Base-by-base conservation (phyloP, 2,797 vertebrate genomes). In the Ctenopoma kingsleyae region DNA sequence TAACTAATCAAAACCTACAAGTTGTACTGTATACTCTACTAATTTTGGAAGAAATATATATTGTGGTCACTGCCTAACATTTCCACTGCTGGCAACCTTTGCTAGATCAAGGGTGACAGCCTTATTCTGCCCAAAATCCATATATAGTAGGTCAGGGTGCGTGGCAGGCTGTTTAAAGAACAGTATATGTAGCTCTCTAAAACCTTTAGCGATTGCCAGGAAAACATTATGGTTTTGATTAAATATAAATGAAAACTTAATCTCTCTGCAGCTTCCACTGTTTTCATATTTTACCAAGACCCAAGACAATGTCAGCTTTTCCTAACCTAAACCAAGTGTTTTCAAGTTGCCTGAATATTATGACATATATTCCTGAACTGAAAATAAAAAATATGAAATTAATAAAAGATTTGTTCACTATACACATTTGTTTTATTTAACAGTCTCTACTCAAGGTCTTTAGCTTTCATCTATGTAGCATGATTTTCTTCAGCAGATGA, bases 271-370 rank as follows among this genome's bases (percentile, higher is more conserved):
- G 17, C 25, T 38, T 59, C 2, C 11, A 22, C 40, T 57, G n/a
- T 32, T 43, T 69, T 55, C 19, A 12, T 51, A 36, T 43, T 38
- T 61, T 30, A 27, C 35, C 49, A 47, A 27, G 23, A 41, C 7
- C 12, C 19, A n/a, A n/a, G n/a, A n/a, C n/a, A 22, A 9, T 32
- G 30, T 32, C 8, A 8, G 0, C 9, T 10, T 51, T 62, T n/a
- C 35, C 6, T 3, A 19, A 20, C 22, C 8, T 27, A 5, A 32
- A 32, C 30, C 12, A 40, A 36, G 30, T 48, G 17, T 8, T 17
- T 36, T 60, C 7, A 5, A 32, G 19, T 20, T 38, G 48, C 23
- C 30, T 51, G 2, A 44, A 35, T 63, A 54, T 49, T 11, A 15
- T 12, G 10, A 36, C 11, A 36, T 36, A 36, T 11, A 36, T 36